phyloP scores from a whole-genome alignment of 1,140 invertebrate genomes.

The Hermatobates lingyangjiaoensis region DNA sequence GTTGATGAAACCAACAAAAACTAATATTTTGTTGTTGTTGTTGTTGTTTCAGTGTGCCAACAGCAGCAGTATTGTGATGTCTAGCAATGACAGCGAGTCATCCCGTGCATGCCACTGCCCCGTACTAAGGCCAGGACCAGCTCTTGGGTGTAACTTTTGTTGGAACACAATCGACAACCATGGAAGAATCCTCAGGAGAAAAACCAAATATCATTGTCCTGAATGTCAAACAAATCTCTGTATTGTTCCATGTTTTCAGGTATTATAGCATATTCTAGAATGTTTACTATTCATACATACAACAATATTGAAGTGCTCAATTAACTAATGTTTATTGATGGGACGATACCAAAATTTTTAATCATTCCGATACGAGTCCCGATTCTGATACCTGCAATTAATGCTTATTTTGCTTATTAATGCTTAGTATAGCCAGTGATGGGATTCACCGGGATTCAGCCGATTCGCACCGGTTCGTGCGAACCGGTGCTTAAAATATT shows the following conservation, averaged over 20 bases:
- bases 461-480: too few relatives aligned
- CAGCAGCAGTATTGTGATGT: too few relatives aligned
- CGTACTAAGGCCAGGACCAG: conserved; percentile 53
- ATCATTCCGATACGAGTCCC: too few relatives aligned
- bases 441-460: too few relatives aligned
- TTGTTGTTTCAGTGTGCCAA: too few relatives aligned
- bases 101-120: conserved; percentile 45
- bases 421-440: too few relatives aligned
- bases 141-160: conserved; percentile 66
- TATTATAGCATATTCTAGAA: conserved; percentile 1
- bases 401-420: too few relatives aligned
- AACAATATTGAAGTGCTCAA: background rate
- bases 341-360: background rate
- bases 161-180: conserved; percentile 70
- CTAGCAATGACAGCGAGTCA: too few relatives aligned
- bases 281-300: background rate
- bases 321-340: background rate
- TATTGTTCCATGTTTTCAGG: conserved; percentile 69
- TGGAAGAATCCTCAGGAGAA: conserved; percentile 55
- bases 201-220: conserved; percentile 74
- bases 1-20: too few relatives aligned
- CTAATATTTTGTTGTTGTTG: too few relatives aligned
- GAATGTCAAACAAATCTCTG: conserved; percentile 71
- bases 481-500: too few relatives aligned
- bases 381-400: too few relatives aligned